Evolutionary conservation across 2,888 invertebrate species (phyloP), one percentile per base, ranked within the genome.

Genomic region (Erynnis tages): DNA sequence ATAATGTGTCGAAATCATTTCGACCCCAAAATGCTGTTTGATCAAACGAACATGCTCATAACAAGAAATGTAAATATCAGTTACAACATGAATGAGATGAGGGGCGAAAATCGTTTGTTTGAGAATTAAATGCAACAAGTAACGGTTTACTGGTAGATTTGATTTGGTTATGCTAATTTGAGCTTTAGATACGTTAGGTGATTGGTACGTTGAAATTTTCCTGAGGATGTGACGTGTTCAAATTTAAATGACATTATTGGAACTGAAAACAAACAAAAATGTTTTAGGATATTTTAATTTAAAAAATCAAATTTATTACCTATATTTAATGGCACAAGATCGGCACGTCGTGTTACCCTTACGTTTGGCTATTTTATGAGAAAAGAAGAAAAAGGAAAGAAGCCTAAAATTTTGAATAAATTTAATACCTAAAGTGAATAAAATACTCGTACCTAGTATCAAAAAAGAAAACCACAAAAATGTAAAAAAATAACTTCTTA

Each of bases 11-110:
- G 43, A 50, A 44, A 50, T 50, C 41, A 14, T 27, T 50, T 34
- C 50, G 50, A 50, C 50, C 50, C 43, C 43, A 50, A 50, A 43
- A 50, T 16, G 32, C 11, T 48, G 16, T 43, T 43, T 35, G 35
- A 23, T 41, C 27, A 34, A 35, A 19, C 43, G 43, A 41, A 41
- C 43, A 35, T 14, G 11, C 11, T 21, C 14, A 19, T 29, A 29
- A 47, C 37, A 37, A 17, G 35, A 29, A 50, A 43, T 50, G 50
- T 35, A 43, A 35, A 50, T 50, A 50, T 35, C 35, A 35, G 16
- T 50, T 50, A 35, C 50, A 43, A 43, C 35, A 43, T 27, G 17
- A 25, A 23, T 30, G 4, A 8, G 41, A 49, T 35, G 43, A 35
- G 14, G 41, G 45, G 23, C 25, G 34, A 45, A 17, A 35, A 34